Conservation (phyloP, 2,113 vertebrate genomes). For the Callionymus lyra region DNA sequence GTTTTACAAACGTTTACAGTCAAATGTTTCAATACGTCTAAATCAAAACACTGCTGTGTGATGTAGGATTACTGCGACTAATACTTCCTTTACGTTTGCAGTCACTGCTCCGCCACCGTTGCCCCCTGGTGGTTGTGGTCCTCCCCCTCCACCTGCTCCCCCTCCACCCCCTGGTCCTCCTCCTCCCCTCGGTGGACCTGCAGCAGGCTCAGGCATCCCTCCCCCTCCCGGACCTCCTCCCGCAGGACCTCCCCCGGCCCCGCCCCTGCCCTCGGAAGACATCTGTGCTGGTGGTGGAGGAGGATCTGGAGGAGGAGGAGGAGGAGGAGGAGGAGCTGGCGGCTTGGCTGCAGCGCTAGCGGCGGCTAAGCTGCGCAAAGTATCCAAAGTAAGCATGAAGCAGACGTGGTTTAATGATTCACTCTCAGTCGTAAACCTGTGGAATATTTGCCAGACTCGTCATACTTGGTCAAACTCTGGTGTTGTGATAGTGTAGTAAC, state of each 20-base stretch:
- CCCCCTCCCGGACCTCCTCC: constrained; percentile 66
- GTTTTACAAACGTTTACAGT: too few species aligned
- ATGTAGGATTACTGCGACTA: background rate
- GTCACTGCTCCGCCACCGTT: constrained; percentile 40
- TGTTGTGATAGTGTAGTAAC: too few species aligned
- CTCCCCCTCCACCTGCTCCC: constrained; percentile 48
- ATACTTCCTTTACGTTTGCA: constrained; percentile 5
- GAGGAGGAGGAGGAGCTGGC: constrained; percentile 37
- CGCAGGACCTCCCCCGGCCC: constrained; percentile 61
- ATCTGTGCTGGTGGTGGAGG: constrained; percentile 53
- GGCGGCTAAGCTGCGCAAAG: constrained; percentile 81
- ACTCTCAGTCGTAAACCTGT: too few species aligned
- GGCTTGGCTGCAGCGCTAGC: constrained; percentile 78
- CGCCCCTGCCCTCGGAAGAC: constrained; percentile 64
- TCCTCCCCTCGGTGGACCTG: constrained; percentile 2
- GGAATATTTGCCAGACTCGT: too few species aligned
- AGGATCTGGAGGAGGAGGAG: too few species aligned
- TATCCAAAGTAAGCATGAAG: constrained; percentile 67
- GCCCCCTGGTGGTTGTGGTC: constrained; percentile 34
- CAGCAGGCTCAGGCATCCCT: constrained; percentile 53
- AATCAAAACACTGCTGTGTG: too few species aligned
- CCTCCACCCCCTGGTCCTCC: constrained; percentile 65
- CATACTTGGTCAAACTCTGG: too few species aligned
- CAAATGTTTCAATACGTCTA: too few species aligned
- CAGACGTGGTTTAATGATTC: background rate